Evolutionary conservation across 1,140 invertebrate genomes (phyloP).

Genomic region (Neuroterus valhalla): DNA sequence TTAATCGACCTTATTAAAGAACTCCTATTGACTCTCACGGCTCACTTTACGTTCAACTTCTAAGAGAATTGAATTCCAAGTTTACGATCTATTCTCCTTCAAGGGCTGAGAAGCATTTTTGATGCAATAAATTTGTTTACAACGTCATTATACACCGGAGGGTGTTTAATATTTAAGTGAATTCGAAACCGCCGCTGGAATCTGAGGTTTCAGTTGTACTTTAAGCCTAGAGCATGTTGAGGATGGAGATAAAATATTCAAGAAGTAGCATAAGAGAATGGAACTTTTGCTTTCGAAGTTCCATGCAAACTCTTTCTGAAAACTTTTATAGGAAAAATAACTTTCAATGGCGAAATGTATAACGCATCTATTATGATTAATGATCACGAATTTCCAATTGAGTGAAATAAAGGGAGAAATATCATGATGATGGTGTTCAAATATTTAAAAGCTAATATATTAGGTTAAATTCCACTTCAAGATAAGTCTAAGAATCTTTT

Average conservation of each 20-base stretch:
- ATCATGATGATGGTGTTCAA: not conserved
- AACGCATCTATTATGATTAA: too few relatives aligned
- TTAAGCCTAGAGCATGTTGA: conserved; percentile 1
- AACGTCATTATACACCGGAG: not conserved
- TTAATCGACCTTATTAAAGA: conserved; percentile 20
- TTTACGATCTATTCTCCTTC: not conserved
- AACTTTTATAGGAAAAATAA: not conserved
- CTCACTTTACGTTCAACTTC: conserved; percentile 10
- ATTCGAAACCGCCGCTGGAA: not conserved
- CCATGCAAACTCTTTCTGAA: not conserved
- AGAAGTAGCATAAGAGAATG: not conserved
- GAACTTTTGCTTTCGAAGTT: not conserved
- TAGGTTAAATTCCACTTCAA: not conserved
- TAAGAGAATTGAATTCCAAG: conserved; percentile 15
- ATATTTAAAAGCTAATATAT: not conserved
- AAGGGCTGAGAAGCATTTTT: not conserved
- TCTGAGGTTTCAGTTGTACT: conserved; percentile 4
- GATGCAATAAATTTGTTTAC: not conserved
- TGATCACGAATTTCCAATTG: too few relatives aligned
- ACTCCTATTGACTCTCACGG: conserved; percentile 8
- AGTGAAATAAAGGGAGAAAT: not conserved
- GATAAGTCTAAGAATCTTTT: not conserved
- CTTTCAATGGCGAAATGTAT: not conserved
- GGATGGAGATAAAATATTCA: conserved; percentile 7
- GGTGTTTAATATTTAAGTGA: conserved; percentile 21